Conservation (phyloP, 1,140 invertebrate genomes). For the Drosophila sucinea region DNA sequence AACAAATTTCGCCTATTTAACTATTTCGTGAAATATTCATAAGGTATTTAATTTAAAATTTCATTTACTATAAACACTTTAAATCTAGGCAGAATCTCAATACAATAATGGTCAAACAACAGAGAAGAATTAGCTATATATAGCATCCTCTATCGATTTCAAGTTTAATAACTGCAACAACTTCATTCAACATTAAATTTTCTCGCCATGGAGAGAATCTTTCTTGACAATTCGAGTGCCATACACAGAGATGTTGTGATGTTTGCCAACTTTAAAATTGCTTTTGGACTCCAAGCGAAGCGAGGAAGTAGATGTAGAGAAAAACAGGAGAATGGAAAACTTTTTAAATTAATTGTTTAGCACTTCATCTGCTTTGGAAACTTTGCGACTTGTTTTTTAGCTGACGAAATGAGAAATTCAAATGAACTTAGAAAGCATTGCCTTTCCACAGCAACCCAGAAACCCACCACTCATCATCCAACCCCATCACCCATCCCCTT, state of each 20-base stretch:
- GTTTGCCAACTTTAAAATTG: slow-evolving; percentile 65
- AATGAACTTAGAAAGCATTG: slow-evolving; percentile 1
- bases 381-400: slow-evolving; percentile 24
- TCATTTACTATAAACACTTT: too few relatives aligned
- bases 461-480: neutral
- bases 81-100: too few relatives aligned
- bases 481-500: neutral
- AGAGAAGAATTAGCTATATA: too few relatives aligned
- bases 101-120: too few relatives aligned
- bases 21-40: too few relatives aligned
- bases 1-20: neutral
- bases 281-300: slow-evolving; percentile 32
- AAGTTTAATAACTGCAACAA: too few relatives aligned
- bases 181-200: too few relatives aligned
- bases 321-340: slow-evolving; percentile 38
- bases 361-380: slow-evolving; percentile 54
- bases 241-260: slow-evolving; percentile 14
- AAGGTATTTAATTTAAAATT: too few relatives aligned
- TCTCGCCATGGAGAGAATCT: too few relatives aligned
- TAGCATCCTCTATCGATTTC: too few relatives aligned
- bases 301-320: neutral
- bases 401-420: neutral
- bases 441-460: neutral
- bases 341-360: slow-evolving; percentile 75
- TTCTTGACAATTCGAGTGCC: too few relatives aligned